Base-by-base conservation (phyloP, 2,797 vertebrate species). In the Tapirus indicus region DNA sequence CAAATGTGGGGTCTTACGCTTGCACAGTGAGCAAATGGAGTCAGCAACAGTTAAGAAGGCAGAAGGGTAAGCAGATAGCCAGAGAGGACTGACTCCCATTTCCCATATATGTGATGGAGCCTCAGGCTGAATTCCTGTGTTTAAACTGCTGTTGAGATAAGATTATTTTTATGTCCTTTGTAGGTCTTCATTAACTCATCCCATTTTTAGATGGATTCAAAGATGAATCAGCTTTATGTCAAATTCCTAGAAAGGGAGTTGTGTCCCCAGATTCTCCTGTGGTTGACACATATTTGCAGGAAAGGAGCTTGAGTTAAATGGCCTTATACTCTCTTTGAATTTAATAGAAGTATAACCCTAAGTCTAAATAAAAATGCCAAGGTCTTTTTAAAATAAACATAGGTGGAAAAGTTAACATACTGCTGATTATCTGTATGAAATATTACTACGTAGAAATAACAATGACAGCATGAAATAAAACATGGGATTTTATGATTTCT, bases 171-270 rank as follows among this genome's bases (percentile, higher is more conserved):
- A 23, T 78, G 44, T 94, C 17, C 60, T 77, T 16, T 72, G 38
- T 47, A 47, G 69, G 56, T 85, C 64, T 91, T 80, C 27, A 85
- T 52, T 69, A 84, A 56, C 66, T 21, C 27, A 69, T 80, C 21
- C 49, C 44, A 38, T 44, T 64, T 95, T 49, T 54, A 35, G 41
- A 21, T 87, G 47, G 27, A 66, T 83, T 96, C 41, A 64, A 1
- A 94, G 38, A 52, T 38, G 58, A 95, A 47, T 35, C 32, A 56
- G 35, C 21, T 83, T 94, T 71, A 23, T 47, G 47, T 87, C 49
- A 83, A 91, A 68, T 88, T 96, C 72, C 86, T 52, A 84, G 93
- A 74, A 72, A 88, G 3, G 25, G 44, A n/a, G 52, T 89, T 6
- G 10, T 58, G 12, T 49, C 12, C 44, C 27, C 44, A 58, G 29